A percentile compares a stretch with the other conserved stretches of the same genome.
Conservation (phyloP, 2,888 invertebrate genomes). For the Melanostoma mellinum region DNA sequence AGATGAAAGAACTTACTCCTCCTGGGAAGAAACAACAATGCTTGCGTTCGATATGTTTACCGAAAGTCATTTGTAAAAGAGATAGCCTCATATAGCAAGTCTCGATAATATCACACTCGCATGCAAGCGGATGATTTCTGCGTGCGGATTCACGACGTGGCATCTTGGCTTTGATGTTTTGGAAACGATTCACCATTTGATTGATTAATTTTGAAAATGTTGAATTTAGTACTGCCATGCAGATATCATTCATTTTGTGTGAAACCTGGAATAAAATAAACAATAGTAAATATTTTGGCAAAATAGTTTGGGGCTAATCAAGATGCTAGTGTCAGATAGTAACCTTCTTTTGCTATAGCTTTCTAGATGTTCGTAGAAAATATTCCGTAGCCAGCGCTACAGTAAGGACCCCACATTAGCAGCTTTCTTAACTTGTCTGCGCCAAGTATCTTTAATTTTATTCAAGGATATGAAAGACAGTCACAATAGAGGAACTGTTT, state of each 20-base stretch:
- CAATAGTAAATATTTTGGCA: neutral
- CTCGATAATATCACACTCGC: constrained; percentile 96
- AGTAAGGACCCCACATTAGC: too few relatives aligned
- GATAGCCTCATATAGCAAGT: constrained; percentile 96
- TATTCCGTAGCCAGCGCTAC: too few relatives aligned
- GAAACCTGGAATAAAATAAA: constrained; percentile 86
- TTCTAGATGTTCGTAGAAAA: too few relatives aligned
- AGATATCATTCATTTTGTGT: constrained; percentile 90
- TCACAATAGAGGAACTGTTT: too few relatives aligned
- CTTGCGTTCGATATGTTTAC: constrained; percentile 95
- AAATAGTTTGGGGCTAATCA: too few relatives aligned
- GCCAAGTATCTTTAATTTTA: too few relatives aligned
- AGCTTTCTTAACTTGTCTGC: too few relatives aligned
- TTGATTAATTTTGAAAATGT: constrained; percentile 93
- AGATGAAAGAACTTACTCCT: constrained; percentile 85
- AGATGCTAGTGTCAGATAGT: too few relatives aligned
- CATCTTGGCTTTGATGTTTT: constrained; percentile 94
- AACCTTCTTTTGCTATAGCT: too few relatives aligned
- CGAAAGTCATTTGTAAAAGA: constrained; percentile 95
- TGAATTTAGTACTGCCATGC: constrained; percentile 90
- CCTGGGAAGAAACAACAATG: constrained; percentile 97
- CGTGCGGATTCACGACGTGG: constrained; percentile 94
- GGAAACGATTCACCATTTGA: constrained; percentile 92
- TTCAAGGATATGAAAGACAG: too few relatives aligned
- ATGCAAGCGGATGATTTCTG: constrained; percentile 93